These are phyloP conservation scores for Hyperoodon ampullatus DNA, from an alignment of 2,113 vertebrate species.

Conservation along the genomic window DNA sequence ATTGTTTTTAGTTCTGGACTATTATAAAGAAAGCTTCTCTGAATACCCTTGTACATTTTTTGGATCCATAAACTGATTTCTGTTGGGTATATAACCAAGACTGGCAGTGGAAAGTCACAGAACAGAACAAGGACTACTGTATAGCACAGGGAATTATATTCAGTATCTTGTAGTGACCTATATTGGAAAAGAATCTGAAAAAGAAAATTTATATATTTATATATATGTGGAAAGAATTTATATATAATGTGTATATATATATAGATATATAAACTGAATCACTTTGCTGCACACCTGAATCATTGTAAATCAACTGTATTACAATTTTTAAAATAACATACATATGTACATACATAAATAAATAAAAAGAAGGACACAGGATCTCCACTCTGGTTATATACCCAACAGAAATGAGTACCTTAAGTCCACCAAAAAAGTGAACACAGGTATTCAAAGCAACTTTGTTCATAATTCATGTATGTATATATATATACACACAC, in stretches of 20 bases:
- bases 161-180: background rate
- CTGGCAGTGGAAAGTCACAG: background rate
- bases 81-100: background rate
- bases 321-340: background rate
- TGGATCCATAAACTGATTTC: background rate
- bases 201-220: background rate
- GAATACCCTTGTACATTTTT: background rate
- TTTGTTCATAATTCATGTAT: background rate
- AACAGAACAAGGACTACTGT: background rate
- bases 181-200: background rate
- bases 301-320: background rate
- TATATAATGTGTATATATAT: background rate
- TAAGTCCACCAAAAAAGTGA: background rate
- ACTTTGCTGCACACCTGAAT: background rate
- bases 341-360: background rate
- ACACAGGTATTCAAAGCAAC: background rate
- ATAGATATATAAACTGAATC: background rate
- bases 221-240: background rate
- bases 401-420: background rate
- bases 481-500: background rate
- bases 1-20: slow-evolving; percentile 13
- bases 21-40: background rate
- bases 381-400: background rate
- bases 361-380: background rate
- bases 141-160: background rate